These are phyloP conservation scores for Drosophila nebulosa DNA, from an alignment of 1,140 invertebrate species.

Conservation along the genomic window DNA sequence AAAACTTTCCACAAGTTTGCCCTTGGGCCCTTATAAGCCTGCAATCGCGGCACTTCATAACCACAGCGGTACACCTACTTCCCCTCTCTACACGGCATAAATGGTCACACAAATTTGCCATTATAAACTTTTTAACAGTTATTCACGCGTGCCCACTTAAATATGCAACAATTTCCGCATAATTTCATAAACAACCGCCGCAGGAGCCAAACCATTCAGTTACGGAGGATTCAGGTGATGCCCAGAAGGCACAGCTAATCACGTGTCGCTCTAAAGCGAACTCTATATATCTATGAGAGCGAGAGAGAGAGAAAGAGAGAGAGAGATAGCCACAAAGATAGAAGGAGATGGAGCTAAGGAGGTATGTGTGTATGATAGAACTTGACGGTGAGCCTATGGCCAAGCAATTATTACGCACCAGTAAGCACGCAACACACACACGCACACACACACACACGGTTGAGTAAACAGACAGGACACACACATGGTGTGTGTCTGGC, in stretches of 20 bases:
- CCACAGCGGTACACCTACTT: background rate
- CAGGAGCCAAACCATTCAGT: background rate
- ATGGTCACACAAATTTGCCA: slow-evolving; percentile 35
- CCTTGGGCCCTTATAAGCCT: background rate
- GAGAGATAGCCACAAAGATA: background rate
- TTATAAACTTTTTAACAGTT: slow-evolving; percentile 59
- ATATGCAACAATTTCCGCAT: slow-evolving; percentile 75
- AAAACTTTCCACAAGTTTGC: background rate
- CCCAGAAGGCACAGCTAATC: slow-evolving; percentile 45
- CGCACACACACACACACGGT: slow-evolving; percentile 11
- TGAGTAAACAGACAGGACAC: slow-evolving; percentile 45
- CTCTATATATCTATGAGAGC: slow-evolving; percentile 25
- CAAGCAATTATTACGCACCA: slow-evolving; percentile 71
- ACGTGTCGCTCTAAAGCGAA: slow-evolving; percentile 55
- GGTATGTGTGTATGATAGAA: slow-evolving; percentile 1
- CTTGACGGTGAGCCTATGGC: slow-evolving; percentile 52
- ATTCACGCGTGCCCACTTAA: slow-evolving; percentile 68
- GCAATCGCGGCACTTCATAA: background rate
- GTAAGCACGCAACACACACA: slow-evolving; percentile 18
- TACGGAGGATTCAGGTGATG: background rate
- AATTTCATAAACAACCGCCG: slow-evolving; percentile 48
- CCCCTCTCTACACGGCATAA: background rate
- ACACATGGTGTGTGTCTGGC: slow-evolving; percentile 45
- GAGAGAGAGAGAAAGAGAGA: background rate
- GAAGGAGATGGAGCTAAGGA: background rate